phyloP scores from a whole-genome alignment of 2,888 invertebrate species.

The Melieria omissa region DNA sequence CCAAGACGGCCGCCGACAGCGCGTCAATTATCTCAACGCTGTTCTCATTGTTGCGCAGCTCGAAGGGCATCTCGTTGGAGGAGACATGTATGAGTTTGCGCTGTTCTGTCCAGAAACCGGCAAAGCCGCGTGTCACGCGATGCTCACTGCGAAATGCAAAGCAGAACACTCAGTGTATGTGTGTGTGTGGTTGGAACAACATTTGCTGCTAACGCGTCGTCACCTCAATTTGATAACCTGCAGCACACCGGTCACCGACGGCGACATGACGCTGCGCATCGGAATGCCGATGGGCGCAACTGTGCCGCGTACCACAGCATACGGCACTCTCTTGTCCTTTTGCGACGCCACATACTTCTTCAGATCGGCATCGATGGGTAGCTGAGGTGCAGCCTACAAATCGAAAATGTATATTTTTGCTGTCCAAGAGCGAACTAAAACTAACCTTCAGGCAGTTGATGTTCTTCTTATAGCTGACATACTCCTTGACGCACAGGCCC shows the following conservation, averaged over 20 bases:
- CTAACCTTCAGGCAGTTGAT: constrained; percentile 77
- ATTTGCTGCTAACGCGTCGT: background rate
- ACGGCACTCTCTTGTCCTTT: constrained; percentile 75
- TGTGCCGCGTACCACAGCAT: constrained; percentile 80
- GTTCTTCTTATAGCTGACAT: constrained; percentile 79
- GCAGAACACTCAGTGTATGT: background rate
- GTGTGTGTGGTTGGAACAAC: background rate
- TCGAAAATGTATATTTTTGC: background rate
- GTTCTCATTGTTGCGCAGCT: constrained; percentile 72
- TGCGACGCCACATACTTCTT: constrained; percentile 73
- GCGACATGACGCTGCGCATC: constrained; percentile 79
- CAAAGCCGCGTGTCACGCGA: constrained; percentile 81
- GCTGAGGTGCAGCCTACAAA: constrained; percentile 75
- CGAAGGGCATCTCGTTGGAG: constrained; percentile 84
- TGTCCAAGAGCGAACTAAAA: constrained; percentile 59
- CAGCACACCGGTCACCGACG: constrained; percentile 79
- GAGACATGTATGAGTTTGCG: constrained; percentile 82
- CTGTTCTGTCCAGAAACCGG: constrained; percentile 89
- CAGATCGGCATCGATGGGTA: constrained; percentile 75
- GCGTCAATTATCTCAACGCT: constrained; percentile 82
- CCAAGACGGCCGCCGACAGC: constrained; percentile 75
- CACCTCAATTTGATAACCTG: constrained; percentile 77
- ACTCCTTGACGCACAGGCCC: constrained; percentile 79
- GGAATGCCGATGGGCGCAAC: constrained; percentile 82
- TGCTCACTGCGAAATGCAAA: constrained; percentile 73